Conservation (phyloP, 2,797 vertebrate species). For the Oreochromis mossambicus region DNA sequence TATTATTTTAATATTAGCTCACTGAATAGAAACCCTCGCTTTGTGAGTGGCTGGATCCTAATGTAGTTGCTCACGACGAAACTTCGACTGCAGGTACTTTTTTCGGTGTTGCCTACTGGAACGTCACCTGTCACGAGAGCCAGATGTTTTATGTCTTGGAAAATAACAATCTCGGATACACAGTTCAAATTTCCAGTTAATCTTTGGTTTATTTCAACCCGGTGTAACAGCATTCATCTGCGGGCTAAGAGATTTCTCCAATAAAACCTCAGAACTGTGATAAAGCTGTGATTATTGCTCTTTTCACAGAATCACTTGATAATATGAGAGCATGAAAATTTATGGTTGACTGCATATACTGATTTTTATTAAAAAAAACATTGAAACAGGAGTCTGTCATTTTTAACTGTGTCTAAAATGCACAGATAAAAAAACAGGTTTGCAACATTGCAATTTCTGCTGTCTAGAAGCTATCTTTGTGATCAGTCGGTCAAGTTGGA, state of each 20-base stretch:
- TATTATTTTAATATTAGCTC: not conserved
- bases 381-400: not conserved
- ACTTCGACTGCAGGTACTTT: not conserved
- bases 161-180: not conserved
- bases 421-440: not conserved
- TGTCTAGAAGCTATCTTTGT: slow-evolving; percentile 31
- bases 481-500: slow-evolving; percentile 33
- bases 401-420: not conserved
- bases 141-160: not conserved
- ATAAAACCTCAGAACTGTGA: not conserved
- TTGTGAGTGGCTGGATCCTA: not conserved
- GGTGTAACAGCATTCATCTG: not conserved
- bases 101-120: not conserved
- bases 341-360: not conserved
- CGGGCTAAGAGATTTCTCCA: not conserved
- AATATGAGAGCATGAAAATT: not conserved
- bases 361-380: rapidly evolving
- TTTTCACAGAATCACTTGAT: not conserved
- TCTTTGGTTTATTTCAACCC: not conserved
- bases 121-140: not conserved
- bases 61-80: not conserved
- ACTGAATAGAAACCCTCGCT: not conserved
- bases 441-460: not conserved
- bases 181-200: not conserved
- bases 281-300: not conserved